Base-by-base conservation (phyloP, 1,140 invertebrate species). In the Ceratosolen fusciceps region DNA sequence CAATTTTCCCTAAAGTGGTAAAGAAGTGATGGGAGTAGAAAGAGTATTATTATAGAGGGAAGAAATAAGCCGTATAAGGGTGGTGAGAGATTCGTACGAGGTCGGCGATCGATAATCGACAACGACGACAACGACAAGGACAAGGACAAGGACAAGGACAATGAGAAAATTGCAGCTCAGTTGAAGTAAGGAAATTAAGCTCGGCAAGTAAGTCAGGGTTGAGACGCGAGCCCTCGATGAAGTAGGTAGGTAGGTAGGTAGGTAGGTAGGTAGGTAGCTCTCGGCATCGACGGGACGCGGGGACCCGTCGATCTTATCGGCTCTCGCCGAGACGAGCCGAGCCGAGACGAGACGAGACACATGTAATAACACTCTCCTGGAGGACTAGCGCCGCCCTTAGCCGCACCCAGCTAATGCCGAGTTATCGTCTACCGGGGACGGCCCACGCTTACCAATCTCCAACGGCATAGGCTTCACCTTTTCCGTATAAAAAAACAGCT, bases 241-340 rank as follows among this genome's bases (percentile, higher is more conserved):
- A 73, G 9, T 10, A 58, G 52, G n/a, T n/a, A n/a, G n/a, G n/a
- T n/a, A n/a, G n/a, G n/a, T n/a, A n/a, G n/a, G n/a, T n/a, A n/a
- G n/a, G n/a, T n/a, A n/a, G n/a, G n/a, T n/a, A n/a, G n/a, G n/a
- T n/a, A n/a, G n/a, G n/a, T n/a, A n/a, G n/a, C n/a, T n/a, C 49
- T 37, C 24, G 21, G 71, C 65, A 62, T 62, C 60, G 60, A 76
- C 60, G 60, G 31, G 60, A 31, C 12, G 24, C 43, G 74, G n/a
- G n/a, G n/a, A n/a, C n/a, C n/a, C n/a, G 29, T 37, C 29, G 60
- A 67, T 67, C 26, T 74, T 76, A 76, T 76, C 74, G 58, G 21
- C 29, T 16, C 49, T 4, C 21, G 3, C 24, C 68, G 43, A 56
- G 24, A 37, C 21, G 52, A 76, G 74, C 65, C 60, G 58, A 31